Evolutionary conservation across 1,140 invertebrate genomes (phyloP).

Genomic region (Mamestra configurata): DNA sequence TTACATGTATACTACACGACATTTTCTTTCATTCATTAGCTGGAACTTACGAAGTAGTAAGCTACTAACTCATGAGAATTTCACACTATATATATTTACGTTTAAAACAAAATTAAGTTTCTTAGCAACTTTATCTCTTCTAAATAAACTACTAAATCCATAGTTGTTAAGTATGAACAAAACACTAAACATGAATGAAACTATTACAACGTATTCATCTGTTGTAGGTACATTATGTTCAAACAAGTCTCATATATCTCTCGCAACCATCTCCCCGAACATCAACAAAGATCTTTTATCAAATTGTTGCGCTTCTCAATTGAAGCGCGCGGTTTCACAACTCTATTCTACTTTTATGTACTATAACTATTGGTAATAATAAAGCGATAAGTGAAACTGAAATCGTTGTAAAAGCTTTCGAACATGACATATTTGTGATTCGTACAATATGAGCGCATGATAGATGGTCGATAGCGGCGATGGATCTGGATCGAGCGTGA

Average conservation of each 20-base stretch:
- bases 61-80: background rate
- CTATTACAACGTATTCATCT: constrained; percentile 5
- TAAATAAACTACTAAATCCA: background rate
- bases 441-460: constrained; percentile 49
- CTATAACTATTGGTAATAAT: constrained; percentile 3
- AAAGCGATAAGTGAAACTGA: constrained; percentile 24
- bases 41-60: background rate
- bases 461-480: constrained; percentile 67
- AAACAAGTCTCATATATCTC: constrained; percentile 10
- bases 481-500: constrained; percentile 76
- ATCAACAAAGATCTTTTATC: constrained; percentile 26
- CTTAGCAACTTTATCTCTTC: background rate
- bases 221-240: constrained; percentile 15
- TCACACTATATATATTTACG: background rate
- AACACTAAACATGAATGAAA: constrained; percentile 18
- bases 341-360: constrained; percentile 18
- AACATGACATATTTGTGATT: constrained; percentile 39
- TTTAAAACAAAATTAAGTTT: background rate
- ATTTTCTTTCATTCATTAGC: constrained; percentile 36
- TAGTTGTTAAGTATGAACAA: background rate
- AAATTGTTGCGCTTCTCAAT: constrained; percentile 13
- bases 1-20: constrained; percentile 6
- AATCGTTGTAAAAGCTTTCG: constrained; percentile 31
- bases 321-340: constrained; percentile 20
- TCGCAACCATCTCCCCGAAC: constrained; percentile 8